Conservation (phyloP, 1,140 invertebrate species). For the Pemphigus obesinymphae region DNA sequence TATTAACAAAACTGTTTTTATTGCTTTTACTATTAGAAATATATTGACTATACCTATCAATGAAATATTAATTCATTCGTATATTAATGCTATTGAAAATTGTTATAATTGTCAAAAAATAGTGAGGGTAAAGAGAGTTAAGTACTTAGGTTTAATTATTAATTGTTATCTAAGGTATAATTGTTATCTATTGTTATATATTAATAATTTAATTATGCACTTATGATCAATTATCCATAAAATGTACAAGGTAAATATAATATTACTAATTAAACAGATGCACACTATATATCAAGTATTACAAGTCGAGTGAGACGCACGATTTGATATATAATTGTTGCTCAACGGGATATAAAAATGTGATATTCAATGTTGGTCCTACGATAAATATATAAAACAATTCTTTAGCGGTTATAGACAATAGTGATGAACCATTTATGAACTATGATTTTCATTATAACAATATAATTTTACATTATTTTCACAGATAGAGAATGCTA, state of each 20-base stretch:
- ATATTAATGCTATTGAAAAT: neutral
- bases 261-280: neutral
- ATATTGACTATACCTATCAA: too few relatives aligned
- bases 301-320: too few relatives aligned
- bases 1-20: neutral
- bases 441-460: too few relatives aligned
- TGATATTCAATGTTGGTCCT: too few relatives aligned
- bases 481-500: too few relatives aligned
- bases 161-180: neutral
- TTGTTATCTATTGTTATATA: too few relatives aligned
- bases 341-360: too few relatives aligned
- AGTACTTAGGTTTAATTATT: neutral
- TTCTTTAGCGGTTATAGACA: too few relatives aligned
- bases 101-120: neutral
- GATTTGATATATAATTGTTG: too few relatives aligned
- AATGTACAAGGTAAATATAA: neutral
- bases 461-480: too few relatives aligned
- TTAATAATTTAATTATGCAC: neutral
- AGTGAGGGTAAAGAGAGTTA: neutral
- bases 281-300: neutral
- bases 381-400: too few relatives aligned
- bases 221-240: neutral
- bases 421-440: too few relatives aligned
- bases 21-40: neutral
- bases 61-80: neutral